Base-by-base conservation (phyloP, 1,140 invertebrate species). In the Stegodyphus dumicola region DNA sequence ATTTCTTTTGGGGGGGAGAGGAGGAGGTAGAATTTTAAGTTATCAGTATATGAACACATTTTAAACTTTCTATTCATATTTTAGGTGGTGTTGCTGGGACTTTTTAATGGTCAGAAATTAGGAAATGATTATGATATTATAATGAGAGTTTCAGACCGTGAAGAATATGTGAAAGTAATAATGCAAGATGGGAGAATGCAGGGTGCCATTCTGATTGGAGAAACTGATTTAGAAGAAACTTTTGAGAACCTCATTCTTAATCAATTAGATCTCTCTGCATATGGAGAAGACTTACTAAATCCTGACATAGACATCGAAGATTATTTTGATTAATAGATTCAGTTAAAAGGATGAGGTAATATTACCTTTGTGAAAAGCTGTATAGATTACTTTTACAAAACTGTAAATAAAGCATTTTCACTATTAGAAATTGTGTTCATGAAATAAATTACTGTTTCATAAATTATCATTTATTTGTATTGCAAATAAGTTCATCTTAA, bases 221-320 rank as follows among this genome's bases (percentile, higher is more conserved):
- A 99, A 88, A 99, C 98, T 6, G 96, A 98, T 90, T 91, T 99
- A 60, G 98, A 99, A 91, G 98, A 99, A 92, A 99, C 97, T 89
- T 97, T 97, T 92, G 98, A 99, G 92, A 99, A 99, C 92, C 92
- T 99, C 67, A 99, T 99, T 89, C 92, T 99, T 15, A 97, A 99
- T 92, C 95, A 98, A 90, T 92, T 98, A 77, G 97, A 99, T 92
- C 91, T 99, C 60, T 94, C 94, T 87, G 92, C 93, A 33, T 96
- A 95, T 92, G 97, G 96, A 70, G 96, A 99, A 90, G 94, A 99
- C 91, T 93, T 99, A 86, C 92, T 99, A 6, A 95, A 99, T 92
- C 97, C 97, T 18, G 93, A 96, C 91, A 95, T 99, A 89, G 98
- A 99, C 91, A 97, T 99, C 89, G 98, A 99, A 91, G 98, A 99